Evolutionary conservation across 1,140 invertebrate species (phyloP).

Genomic region (Drosophila dunni): DNA sequence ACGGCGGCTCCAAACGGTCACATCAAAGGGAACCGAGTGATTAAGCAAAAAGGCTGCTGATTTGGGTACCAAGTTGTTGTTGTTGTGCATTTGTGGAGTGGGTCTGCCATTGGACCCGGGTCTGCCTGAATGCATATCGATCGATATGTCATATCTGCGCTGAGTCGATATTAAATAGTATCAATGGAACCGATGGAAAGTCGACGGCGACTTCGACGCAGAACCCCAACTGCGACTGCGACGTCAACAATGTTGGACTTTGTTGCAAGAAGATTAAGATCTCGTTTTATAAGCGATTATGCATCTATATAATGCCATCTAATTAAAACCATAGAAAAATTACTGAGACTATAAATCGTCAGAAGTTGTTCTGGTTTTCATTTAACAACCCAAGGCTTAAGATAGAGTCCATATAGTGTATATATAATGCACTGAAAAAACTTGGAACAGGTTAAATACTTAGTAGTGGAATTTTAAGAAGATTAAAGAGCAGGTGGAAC

Average conservation of each 20-base stretch:
- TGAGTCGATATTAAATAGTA: conserved; percentile 35
- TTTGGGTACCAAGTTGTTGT: conserved; percentile 58
- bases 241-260: conserved; percentile 35
- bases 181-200: conserved; percentile 22
- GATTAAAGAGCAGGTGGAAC: too few relatives aligned
- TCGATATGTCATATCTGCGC: conserved; percentile 48
- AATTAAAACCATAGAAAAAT: conserved; percentile 76
- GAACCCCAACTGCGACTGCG: conserved; percentile 33
- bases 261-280: conserved; percentile 69
- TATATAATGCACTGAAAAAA: conserved; percentile 25
- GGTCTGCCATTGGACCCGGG: conserved; percentile 14
- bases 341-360: conserved; percentile 70
- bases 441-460: too few relatives aligned
- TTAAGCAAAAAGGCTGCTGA: conserved; percentile 74
- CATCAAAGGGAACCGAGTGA: conserved; percentile 67
- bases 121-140: conserved; percentile 37
- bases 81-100: background rate
- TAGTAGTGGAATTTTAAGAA: too few relatives aligned
- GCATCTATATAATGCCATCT: conserved; percentile 52
- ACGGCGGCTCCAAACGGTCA: conserved; percentile 54
- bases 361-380: conserved; percentile 25
- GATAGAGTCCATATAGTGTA: background rate
- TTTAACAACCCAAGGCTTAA: background rate
- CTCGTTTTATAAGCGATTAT: conserved; percentile 58
- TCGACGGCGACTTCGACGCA: background rate